Conservation (phyloP, 2,113 vertebrate genomes). For the Meriones unguiculatus region DNA sequence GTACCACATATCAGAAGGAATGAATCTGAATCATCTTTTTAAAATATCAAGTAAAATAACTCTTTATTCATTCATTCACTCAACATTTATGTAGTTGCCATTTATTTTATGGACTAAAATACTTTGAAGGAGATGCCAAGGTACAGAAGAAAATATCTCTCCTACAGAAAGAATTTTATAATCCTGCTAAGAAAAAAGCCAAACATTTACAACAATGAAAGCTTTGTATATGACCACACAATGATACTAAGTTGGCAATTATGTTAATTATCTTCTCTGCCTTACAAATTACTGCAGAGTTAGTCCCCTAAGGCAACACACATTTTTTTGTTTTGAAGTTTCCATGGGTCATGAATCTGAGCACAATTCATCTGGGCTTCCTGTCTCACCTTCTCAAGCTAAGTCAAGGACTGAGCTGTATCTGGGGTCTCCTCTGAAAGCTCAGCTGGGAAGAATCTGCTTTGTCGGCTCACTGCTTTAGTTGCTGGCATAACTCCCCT, state of each 20-base stretch:
- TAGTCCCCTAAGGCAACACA: not conserved
- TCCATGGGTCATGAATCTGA: not conserved
- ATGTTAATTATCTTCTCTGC: not conserved
- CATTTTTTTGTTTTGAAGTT: not conserved
- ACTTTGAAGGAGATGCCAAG: not conserved
- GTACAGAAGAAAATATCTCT: not conserved
- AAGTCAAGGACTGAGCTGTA: not conserved
- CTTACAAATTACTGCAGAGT: not conserved
- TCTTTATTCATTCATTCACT: conserved; percentile 10
- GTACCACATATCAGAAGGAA: conserved; percentile 5
- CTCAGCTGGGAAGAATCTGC: not conserved
- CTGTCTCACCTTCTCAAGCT: not conserved
- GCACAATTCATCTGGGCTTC: not conserved
- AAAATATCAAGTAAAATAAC: conserved; percentile 10
- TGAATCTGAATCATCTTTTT: conserved; percentile 3
- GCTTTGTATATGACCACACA: not conserved
- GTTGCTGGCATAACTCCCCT: not conserved
- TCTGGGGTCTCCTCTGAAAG: not conserved
- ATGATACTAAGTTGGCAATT: not conserved
- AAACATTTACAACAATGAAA: not conserved
- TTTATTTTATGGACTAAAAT: not conserved
- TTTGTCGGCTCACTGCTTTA: not conserved
- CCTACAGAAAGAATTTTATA: not conserved
- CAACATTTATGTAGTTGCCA: not conserved
- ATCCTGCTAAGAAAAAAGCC: conserved; percentile 4